Conservation (phyloP, 64 coral and sea anemone genomes). For the Acropora yongei region DNA sequence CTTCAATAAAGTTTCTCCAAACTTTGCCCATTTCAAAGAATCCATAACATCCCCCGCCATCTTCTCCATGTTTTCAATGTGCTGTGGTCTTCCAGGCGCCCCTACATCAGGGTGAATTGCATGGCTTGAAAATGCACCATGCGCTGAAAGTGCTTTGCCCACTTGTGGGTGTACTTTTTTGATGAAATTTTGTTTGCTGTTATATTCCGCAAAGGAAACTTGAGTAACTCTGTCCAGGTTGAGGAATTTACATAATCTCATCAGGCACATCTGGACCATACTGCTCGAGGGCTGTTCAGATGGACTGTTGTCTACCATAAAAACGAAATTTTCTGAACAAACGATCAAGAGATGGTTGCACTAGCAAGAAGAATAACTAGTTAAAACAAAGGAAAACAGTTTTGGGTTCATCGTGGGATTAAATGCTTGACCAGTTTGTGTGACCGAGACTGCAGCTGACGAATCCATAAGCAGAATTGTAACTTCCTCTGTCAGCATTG, state of each 20-base stretch:
- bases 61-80: conserved; percentile 29
- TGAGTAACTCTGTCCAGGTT: conserved; percentile 40
- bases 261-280: conserved; percentile 42
- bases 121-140: conserved; percentile 59
- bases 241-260: conserved; percentile 23
- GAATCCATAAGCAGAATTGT: conserved; percentile 19
- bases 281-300: conserved; percentile 51
- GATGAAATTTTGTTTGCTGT: conserved; percentile 62
- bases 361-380: conserved; percentile 52
- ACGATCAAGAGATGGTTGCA: conserved; percentile 39
- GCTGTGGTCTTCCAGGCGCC: conserved; percentile 24
- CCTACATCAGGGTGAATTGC: conserved; percentile 8
- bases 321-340: conserved; percentile 56
- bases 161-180: conserved; percentile 46
- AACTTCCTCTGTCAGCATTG: conserved; percentile 28
- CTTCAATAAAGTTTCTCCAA: conserved; percentile 29
- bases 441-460: conserved; percentile 49
- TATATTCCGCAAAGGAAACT: conserved; percentile 62
- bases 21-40: conserved; percentile 18
- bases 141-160: conserved; percentile 13
- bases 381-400: conserved; percentile 54
- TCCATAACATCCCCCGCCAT: conserved; percentile 15
- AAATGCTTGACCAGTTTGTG: conserved; percentile 36
- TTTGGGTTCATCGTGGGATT: conserved; percentile 57
- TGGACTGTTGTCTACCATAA: conserved; percentile 62